These are phyloP conservation scores for Emberiza fucata DNA, from an alignment of 2,113 vertebrate genomes.

Conservation along the genomic window DNA sequence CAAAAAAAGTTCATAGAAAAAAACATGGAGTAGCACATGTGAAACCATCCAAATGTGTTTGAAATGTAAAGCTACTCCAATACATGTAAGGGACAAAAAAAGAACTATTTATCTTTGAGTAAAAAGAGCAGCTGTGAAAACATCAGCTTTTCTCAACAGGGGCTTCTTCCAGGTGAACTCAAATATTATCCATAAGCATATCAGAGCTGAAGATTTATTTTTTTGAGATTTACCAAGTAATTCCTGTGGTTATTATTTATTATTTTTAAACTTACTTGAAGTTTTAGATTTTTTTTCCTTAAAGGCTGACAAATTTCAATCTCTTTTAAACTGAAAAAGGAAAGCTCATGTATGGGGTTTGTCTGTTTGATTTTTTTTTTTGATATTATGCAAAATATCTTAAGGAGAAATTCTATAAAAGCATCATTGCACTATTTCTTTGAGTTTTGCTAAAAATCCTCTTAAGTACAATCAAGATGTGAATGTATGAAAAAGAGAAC, in stretches of 20 bases:
- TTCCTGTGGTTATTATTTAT: constrained; percentile 35
- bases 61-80: constrained; percentile 35
- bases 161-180: constrained; percentile 41
- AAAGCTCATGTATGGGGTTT: neutral
- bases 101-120: constrained; percentile 23
- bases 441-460: neutral
- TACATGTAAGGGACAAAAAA: constrained; percentile 30
- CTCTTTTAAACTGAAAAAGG: neutral
- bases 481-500: neutral
- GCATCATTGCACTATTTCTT: neutral
- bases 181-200: constrained; percentile 34
- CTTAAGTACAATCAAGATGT: neutral
- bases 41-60: constrained; percentile 1
- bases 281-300: neutral
- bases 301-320: neutral
- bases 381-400: neutral
- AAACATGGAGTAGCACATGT: neutral
- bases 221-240: constrained; percentile 29
- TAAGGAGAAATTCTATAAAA: neutral
- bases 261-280: constrained; percentile 1
- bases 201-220: constrained; percentile 28
- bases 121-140: constrained; percentile 58
- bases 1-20: neutral
- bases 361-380: neutral
- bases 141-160: neutral